These are phyloP conservation scores for Lasiurus borealis DNA, from an alignment of 2,113 vertebrate genomes.

Conservation along the genomic window DNA sequence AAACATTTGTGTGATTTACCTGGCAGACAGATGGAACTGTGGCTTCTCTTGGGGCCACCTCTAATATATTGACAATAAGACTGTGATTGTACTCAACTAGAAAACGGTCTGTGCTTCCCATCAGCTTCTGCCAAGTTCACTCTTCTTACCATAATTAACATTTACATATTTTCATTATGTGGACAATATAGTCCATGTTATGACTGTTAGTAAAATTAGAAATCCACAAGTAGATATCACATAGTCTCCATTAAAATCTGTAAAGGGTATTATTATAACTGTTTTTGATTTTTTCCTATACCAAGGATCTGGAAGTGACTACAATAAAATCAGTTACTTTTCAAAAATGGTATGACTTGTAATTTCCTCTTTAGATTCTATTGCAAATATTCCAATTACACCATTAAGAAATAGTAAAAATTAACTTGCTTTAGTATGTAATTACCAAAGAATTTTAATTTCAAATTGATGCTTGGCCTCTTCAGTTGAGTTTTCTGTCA, in stretches of 20 bases:
- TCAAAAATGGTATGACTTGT: not conserved
- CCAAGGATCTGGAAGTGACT: conserved; percentile 39
- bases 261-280: conserved; percentile 60
- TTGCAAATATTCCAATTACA: not conserved
- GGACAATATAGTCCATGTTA: conserved; percentile 53
- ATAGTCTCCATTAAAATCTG: conserved; percentile 49
- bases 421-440: not conserved
- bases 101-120: not conserved
- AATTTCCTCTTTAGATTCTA: not conserved
- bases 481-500: conserved; percentile 21
- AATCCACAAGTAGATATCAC: conserved; percentile 52
- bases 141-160: conserved; percentile 54
- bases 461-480: not conserved
- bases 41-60: not conserved
- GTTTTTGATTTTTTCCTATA: conserved; percentile 33
- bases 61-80: not conserved
- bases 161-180: conserved; percentile 47
- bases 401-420: conserved; percentile 14
- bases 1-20: not conserved
- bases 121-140: conserved; percentile 33
- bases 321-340: conserved; percentile 47
- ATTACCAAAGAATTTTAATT: conserved; percentile 51
- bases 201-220: conserved; percentile 65
- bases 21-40: not conserved
- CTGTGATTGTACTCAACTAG: not conserved